A percentile compares a stretch with the other conserved stretches of the same genome.
These are phyloP conservation scores for Harpagifer antarcticus DNA, from an alignment of 2,797 vertebrate genomes.

Conservation along the genomic window DNA sequence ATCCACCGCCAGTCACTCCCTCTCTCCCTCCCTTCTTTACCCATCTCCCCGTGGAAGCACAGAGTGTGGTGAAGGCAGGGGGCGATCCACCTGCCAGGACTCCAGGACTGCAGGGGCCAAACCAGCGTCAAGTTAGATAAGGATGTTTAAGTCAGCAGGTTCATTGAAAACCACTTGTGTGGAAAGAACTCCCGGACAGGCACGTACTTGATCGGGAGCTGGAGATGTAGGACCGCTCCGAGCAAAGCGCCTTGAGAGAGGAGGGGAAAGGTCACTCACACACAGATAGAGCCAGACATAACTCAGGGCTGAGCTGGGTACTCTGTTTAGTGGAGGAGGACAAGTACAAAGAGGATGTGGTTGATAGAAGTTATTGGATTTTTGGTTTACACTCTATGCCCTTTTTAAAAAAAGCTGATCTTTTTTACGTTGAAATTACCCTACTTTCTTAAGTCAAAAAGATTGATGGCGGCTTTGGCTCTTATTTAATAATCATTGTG, in stretches of 20 bases:
- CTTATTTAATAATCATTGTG: constrained; percentile 7
- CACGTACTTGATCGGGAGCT: constrained; percentile 58
- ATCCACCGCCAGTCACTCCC: constrained; percentile 18
- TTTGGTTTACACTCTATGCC: constrained; percentile 27
- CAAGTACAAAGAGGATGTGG: constrained; percentile 49
- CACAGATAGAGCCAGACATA: constrained; percentile 52
- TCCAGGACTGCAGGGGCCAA: constrained; percentile 45
- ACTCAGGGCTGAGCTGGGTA: constrained; percentile 40
- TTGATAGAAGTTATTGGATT: constrained; percentile 32
- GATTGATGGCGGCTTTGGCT: not conserved
- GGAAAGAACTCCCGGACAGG: constrained; percentile 65
- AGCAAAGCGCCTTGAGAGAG: constrained; percentile 34
- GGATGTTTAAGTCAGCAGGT: constrained; percentile 69
- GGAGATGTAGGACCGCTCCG: constrained; percentile 34
- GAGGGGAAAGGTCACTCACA: constrained; percentile 48
- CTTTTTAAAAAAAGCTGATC: constrained; percentile 24
- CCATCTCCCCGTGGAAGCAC: constrained; percentile 15
- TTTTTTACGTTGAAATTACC: not conserved
- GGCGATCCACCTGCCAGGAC: constrained; percentile 61
- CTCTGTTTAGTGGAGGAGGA: constrained; percentile 42
- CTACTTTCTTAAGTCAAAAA: not conserved
- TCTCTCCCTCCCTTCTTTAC: constrained; percentile 4
- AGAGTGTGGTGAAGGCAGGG: constrained; percentile 10
- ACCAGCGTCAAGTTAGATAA: constrained; percentile 60
- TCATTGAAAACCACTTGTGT: constrained; percentile 68